Conservation (phyloP, 1,140 invertebrate species). For the Alviniconcha marisindica region DNA sequence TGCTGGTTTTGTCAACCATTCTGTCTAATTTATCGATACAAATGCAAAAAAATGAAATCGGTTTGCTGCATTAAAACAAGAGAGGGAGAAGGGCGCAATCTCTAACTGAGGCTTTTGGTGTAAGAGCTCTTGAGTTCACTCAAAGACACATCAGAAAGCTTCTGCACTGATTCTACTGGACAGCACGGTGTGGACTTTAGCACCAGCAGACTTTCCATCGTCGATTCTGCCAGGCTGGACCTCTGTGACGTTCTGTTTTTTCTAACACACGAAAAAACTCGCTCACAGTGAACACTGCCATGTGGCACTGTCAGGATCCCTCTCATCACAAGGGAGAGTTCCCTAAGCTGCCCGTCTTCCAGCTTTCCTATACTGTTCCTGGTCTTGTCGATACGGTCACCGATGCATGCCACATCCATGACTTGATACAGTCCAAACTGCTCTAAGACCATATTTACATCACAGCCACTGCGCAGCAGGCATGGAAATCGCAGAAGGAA, state of each 20-base stretch:
- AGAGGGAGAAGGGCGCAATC: too few species aligned
- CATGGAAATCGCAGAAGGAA: conserved; percentile 33
- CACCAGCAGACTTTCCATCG: conserved; percentile 44
- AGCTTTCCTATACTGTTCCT: conserved; percentile 33
- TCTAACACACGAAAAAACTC: conserved; percentile 34
- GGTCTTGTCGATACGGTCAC: conserved; percentile 40
- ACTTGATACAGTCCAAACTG: conserved; percentile 42
- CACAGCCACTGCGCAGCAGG: conserved; percentile 25
- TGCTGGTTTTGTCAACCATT: too few species aligned
- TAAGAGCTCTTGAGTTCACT: neutral
- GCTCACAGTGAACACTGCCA: conserved; percentile 50
- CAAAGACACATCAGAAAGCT: neutral
- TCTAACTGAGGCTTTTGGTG: neutral
- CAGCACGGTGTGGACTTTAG: neutral
- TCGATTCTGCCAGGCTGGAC: conserved; percentile 21
- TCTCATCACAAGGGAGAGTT: conserved; percentile 42
- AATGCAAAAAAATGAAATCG: too few species aligned
- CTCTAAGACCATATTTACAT: neutral
- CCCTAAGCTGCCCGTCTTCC: neutral
- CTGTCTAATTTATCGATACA: too few species aligned
- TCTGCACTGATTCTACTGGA: neutral
- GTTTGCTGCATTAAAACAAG: too few species aligned
- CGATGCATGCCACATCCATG: neutral
- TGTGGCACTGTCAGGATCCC: conserved; percentile 51
- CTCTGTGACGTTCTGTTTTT: conserved; percentile 47